These are phyloP conservation scores for Drosophila ananassae DNA, from an alignment of 1,140 invertebrate genomes.

Conservation along the genomic window DNA sequence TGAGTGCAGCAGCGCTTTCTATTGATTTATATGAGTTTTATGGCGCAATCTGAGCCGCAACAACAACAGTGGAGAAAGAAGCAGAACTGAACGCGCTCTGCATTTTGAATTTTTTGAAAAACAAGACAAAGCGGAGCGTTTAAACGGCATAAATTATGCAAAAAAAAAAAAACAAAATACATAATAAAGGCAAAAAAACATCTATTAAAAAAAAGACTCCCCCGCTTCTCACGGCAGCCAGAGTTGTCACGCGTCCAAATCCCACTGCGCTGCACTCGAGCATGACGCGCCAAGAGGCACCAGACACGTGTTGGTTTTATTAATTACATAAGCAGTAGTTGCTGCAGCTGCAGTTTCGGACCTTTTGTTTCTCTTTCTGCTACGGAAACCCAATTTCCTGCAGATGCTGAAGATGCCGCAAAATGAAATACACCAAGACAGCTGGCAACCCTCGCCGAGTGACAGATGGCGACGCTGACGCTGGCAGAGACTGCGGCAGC, in stretches of 20 bases:
- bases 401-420: constrained; percentile 60
- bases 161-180: constrained; percentile 14
- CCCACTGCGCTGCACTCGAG: constrained; percentile 3
- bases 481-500: constrained; percentile 39
- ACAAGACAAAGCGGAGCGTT: constrained; percentile 5
- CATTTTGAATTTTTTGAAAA: constrained; percentile 45
- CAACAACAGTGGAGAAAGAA: constrained; percentile 44
- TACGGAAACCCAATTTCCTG: constrained; percentile 70
- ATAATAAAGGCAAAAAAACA: constrained; percentile 8
- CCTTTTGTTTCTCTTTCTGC: constrained; percentile 27
- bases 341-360: constrained; percentile 54
- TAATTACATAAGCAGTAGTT: constrained; percentile 72
- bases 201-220: constrained; percentile 29
- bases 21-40: constrained; percentile 80
- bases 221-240: constrained; percentile 36
- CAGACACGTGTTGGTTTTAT: constrained; percentile 77
- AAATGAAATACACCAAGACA: constrained; percentile 47
- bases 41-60: constrained; percentile 68
- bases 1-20: constrained; percentile 68
- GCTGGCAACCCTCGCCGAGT: constrained; percentile 62
- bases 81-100: constrained; percentile 39
- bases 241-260: constrained; percentile 72
- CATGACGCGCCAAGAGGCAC: constrained; percentile 18
- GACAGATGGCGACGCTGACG: constrained; percentile 63
- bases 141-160: constrained; percentile 33